Evolutionary conservation across 1,140 invertebrate species (phyloP).

Genomic region (Conus ventricosus): DNA sequence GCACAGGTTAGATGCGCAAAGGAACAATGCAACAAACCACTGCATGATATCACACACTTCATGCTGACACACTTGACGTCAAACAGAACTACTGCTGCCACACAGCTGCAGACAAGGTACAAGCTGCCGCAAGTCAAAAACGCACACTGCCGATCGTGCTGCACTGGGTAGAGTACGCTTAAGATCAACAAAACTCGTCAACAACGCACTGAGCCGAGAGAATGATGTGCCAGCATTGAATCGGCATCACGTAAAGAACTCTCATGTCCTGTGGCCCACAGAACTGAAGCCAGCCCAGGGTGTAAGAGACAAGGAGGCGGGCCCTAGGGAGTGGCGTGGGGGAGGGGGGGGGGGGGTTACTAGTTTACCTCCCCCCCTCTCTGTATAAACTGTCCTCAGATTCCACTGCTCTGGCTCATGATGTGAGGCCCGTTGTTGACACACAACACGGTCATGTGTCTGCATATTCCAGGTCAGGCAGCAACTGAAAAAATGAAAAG

Average conservation of each 20-base stretch:
- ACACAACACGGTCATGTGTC: constrained; percentile 86
- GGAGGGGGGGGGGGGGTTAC: not conserved
- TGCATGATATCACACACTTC: too few species aligned
- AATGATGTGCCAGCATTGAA: not conserved
- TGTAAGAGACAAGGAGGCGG: not conserved
- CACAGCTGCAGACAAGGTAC: too few species aligned
- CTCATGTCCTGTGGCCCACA: not conserved
- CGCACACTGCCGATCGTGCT: too few species aligned
- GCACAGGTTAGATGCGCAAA: too few species aligned
- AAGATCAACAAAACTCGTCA: too few species aligned
- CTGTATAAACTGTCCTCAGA: constrained; percentile 59
- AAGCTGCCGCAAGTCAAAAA: too few species aligned
- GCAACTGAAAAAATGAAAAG: constrained; percentile 61
- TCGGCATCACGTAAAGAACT: not conserved
- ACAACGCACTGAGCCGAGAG: too few species aligned
- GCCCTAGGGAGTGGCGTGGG: not conserved
- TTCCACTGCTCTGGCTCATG: constrained; percentile 70
- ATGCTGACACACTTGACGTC: too few species aligned
- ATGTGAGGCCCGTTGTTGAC: constrained; percentile 71
- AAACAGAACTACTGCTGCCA: too few species aligned
- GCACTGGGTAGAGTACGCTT: too few species aligned
- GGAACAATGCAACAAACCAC: too few species aligned
- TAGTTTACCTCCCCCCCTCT: not conserved
- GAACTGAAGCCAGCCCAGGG: not conserved
- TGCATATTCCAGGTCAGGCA: constrained; percentile 75